Evolutionary conservation across 2,797 vertebrate genomes (phyloP), one percentile per base, ranked within the genome.

Genomic region (Enteromius paludinosus): DNA sequence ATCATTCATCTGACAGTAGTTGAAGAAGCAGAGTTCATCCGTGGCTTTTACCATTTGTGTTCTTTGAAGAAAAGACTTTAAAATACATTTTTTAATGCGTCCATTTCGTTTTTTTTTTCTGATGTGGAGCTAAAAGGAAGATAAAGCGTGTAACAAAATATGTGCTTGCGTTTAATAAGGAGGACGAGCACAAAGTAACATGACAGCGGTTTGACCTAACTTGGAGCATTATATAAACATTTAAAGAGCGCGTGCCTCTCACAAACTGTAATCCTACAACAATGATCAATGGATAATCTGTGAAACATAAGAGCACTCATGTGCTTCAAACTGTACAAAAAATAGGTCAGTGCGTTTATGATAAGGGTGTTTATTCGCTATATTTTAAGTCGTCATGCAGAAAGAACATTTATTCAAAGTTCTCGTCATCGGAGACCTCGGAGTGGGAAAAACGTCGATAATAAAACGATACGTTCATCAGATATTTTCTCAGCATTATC

Each of bases 381-480:
- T 30, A 62, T 59, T 62, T 30, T 15, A 73, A 30, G 35, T 28
- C 17, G 52, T 41, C 86, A 95, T 95, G 93, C 94, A 94, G 90
- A 92, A 90, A 64, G 95, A 96, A 79, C 93, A 93, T 77, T 90
- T 95, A 82, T 92, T 95, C 38, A 96, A 96, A 78, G 93, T 96
- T 0, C 76, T 96, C 75, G 94, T 96, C 14, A 94, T 96, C 85
- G 95, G 95, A 0, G 95, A 96, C n/a, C 90, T 96, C 10, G 95
- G 95, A 0, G 95, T 95, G 12, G 95, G 95, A 0, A 96, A 96
- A 35, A 96, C 95, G 11, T 95, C 95, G 72, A 91, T 96, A 81
- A 95, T 96, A 0, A 95, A 95, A 85, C 92, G 95, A 5, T 96
- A 95, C 88, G 94, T 96, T 52, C 94, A 96, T 84, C 93, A 94